phyloP scores from a whole-genome alignment of 2,797 vertebrate species.

The Acanthiza pusilla region DNA sequence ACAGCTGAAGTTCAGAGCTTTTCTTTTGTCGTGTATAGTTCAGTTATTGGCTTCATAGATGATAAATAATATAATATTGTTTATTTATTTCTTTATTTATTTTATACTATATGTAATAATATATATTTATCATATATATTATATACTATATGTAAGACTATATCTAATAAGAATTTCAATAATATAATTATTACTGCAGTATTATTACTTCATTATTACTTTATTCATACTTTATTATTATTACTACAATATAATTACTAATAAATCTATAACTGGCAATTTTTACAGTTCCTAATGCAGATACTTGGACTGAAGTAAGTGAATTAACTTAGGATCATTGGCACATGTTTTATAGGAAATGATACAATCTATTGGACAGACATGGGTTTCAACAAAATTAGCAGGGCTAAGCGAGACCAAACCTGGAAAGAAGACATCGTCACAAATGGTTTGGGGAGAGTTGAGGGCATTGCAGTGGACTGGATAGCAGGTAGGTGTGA shows the following conservation, averaged over 20 bases:
- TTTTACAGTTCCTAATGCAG: background rate
- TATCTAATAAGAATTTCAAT: too few relatives aligned
- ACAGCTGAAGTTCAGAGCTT: background rate
- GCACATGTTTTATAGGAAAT: slow-evolving; percentile 76
- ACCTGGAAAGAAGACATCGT: slow-evolving; percentile 97
- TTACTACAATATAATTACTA: too few relatives aligned
- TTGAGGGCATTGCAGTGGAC: slow-evolving; percentile 95
- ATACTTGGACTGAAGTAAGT: background rate
- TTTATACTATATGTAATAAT: too few relatives aligned
- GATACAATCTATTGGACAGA: slow-evolving; percentile 99
- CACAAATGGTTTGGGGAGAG: slow-evolving; percentile 93
- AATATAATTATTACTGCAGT: too few relatives aligned
- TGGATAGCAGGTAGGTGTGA: slow-evolving; percentile 90
- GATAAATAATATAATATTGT: too few relatives aligned
- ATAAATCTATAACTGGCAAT: background rate
- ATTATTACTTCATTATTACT: too few relatives aligned
- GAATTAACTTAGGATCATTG: background rate
- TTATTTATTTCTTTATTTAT: too few relatives aligned
- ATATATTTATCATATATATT: too few relatives aligned
- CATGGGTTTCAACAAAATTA: slow-evolving; percentile 97
- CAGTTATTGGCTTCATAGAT: background rate
- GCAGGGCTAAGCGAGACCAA: slow-evolving; percentile 91
- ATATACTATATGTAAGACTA: too few relatives aligned
- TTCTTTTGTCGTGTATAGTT: background rate
- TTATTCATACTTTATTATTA: too few relatives aligned